Evolutionary conservation across 1,140 invertebrate genomes (phyloP).

Genomic region (Mizuhopecten yessoensis): DNA sequence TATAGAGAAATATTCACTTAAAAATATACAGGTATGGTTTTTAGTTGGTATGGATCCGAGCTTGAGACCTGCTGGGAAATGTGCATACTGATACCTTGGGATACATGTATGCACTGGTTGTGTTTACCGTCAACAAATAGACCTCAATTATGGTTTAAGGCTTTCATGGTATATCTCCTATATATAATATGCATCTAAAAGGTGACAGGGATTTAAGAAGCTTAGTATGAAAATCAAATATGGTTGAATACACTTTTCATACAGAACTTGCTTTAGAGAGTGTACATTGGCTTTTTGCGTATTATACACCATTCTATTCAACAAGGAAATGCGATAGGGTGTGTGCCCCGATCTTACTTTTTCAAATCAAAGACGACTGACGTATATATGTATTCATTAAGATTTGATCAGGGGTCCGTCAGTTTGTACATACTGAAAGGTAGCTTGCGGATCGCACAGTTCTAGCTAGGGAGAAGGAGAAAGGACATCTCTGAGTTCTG

Average conservation of each 20-base stretch:
- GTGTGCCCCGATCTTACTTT: not conserved
- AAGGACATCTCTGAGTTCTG: not conserved
- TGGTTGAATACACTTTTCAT: conserved; percentile 25
- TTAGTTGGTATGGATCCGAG: conserved; percentile 21
- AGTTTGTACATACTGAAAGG: not conserved
- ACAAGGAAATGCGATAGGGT: not conserved
- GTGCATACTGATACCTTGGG: not conserved
- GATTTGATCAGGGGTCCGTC: not conserved
- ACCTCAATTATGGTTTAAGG: not conserved
- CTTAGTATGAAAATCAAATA: conserved; percentile 39
- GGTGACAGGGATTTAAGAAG: conserved; percentile 30
- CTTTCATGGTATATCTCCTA: not conserved
- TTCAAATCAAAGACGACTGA: conserved; percentile 10
- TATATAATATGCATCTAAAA: conserved; percentile 9
- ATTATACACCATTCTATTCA: conserved; percentile 2
- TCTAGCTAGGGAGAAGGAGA: not conserved
- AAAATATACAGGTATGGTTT: not conserved
- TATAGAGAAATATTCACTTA: not conserved
- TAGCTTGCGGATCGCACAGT: not conserved
- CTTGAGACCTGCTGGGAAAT: not conserved
- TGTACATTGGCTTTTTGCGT: conserved; percentile 4
- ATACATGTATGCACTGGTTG: conserved; percentile 15
- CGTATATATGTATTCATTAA: conserved; percentile 32
- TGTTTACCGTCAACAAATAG: conserved; percentile 1
- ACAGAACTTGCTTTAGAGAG: conserved; percentile 31